Evolutionary conservation across 2,113 vertebrate genomes (phyloP).

Genomic region (Seriola aureovittata): DNA sequence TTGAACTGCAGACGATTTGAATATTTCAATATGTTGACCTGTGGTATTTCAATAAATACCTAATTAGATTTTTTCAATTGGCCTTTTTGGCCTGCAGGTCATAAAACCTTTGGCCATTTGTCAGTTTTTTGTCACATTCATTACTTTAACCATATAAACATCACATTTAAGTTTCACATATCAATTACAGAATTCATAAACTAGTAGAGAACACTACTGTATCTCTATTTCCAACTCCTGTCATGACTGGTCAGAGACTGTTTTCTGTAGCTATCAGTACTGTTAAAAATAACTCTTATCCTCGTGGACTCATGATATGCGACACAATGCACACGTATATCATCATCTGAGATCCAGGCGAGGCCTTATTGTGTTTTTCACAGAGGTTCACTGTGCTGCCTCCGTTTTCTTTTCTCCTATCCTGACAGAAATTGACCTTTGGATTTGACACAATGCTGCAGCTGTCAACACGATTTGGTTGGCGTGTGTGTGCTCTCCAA

Average conservation of each 20-base stretch:
- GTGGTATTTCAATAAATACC: background rate
- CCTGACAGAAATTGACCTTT: background rate
- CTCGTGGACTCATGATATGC: background rate
- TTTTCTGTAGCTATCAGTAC: slow-evolving; percentile 1
- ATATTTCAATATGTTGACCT: background rate
- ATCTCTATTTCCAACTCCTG: background rate
- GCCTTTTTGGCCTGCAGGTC: background rate
- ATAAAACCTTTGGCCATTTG: background rate
- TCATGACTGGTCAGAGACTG: background rate
- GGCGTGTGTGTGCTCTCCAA: background rate
- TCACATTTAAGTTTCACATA: background rate
- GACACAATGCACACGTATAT: background rate
- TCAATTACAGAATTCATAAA: background rate
- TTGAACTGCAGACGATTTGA: background rate
- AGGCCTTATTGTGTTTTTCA: background rate
- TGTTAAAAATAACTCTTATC: slow-evolving; percentile 35
- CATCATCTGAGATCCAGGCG: background rate
- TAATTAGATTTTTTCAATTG: too few species aligned
- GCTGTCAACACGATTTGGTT: background rate
- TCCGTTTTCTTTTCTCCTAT: background rate
- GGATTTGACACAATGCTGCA: background rate
- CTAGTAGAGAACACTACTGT: background rate
- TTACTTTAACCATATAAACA: background rate
- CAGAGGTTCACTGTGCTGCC: background rate
- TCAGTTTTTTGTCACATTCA: background rate